Conservation (phyloP, 2,113 vertebrate genomes). For the Hemichromis elongatus region DNA sequence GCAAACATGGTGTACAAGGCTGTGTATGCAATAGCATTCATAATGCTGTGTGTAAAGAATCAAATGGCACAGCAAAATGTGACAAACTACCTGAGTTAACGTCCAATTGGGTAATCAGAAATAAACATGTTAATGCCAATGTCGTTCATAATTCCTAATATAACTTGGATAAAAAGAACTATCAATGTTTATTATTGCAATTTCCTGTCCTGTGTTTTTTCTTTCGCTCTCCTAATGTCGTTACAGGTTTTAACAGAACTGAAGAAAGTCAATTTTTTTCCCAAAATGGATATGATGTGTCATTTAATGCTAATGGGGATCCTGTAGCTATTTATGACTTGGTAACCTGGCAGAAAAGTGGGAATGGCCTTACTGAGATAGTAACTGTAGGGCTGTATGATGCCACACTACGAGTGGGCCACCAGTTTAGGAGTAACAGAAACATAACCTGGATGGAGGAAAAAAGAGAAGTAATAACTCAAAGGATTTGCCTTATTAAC, state of each 20-base stretch:
- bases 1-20: no score
- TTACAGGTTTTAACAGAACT: constrained; percentile 51
- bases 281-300: constrained; percentile 53
- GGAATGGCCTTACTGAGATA: constrained; percentile 31
- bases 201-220: no score
- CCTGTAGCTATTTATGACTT: constrained; percentile 65
- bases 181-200: not conserved
- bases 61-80: not conserved
- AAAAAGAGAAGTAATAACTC: constrained; percentile 22
- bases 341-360: constrained; percentile 65
- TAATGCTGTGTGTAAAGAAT: not conserved
- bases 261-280: constrained; percentile 54
- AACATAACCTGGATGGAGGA: constrained; percentile 54
- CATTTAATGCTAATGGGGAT: constrained; percentile 65
- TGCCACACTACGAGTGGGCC: constrained; percentile 40
- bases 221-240: not conserved
- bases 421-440: constrained; percentile 50
- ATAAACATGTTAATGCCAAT: not conserved
- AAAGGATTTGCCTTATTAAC: no score
- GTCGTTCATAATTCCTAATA: accelerated
- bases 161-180: accelerated
- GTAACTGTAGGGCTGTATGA: constrained; percentile 62
- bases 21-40: constrained; percentile 57
- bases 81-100: constrained; percentile 25
- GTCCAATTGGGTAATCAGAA: constrained; percentile 38